These are phyloP conservation scores for Cotesia congregata DNA, from an alignment of 2,888 invertebrate genomes.

Conservation along the genomic window DNA sequence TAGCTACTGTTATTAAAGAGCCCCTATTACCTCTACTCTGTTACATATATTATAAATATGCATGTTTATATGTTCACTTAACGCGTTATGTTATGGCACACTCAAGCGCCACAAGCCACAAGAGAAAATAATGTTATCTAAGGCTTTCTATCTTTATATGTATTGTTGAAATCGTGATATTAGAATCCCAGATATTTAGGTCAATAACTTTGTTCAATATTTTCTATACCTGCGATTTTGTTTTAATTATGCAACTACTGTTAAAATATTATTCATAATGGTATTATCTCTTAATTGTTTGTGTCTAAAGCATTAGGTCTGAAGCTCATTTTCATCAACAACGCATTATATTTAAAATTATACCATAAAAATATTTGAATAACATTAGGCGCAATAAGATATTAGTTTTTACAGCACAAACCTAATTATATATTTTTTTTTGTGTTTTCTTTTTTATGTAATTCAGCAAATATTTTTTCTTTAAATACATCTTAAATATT, in stretches of 20 bases:
- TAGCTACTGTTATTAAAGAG: neutral
- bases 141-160: conserved; percentile 44
- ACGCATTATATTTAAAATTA: too few species aligned
- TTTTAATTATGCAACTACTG: neutral
- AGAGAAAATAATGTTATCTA: conserved; percentile 36
- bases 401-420: too few species aligned
- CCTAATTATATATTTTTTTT: too few species aligned
- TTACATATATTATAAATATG: conserved; percentile 24
- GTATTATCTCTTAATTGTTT: too few species aligned
- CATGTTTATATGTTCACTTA: neutral
- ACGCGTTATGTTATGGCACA: conserved; percentile 41
- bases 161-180: conserved; percentile 2
- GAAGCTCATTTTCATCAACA: too few species aligned
- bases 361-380: too few species aligned
- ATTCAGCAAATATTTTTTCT: too few species aligned
- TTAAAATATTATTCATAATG: too few species aligned
- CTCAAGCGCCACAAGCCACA: conserved; percentile 29
- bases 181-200: conserved; percentile 27
- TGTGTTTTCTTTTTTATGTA: too few species aligned
- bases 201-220: conserved; percentile 5
- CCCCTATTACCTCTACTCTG: conserved; percentile 19
- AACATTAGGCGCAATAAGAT: too few species aligned
- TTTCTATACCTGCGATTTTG: conserved; percentile 1
- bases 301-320: too few species aligned
- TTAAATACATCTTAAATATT: too few species aligned